Base-by-base conservation (phyloP, 2,888 invertebrate species). In the Apodemia duryi region DNA sequence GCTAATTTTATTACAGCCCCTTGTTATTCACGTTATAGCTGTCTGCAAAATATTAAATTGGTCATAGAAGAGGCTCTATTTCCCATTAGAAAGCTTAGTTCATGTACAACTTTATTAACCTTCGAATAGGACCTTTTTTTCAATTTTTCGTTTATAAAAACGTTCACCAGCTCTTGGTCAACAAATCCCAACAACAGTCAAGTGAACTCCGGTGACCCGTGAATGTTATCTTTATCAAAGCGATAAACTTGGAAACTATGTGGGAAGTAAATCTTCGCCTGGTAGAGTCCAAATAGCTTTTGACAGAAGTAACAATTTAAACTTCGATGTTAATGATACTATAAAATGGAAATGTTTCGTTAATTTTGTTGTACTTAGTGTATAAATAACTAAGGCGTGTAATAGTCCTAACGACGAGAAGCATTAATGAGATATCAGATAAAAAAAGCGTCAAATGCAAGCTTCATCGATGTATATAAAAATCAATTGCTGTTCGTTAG, bases 181-280 rank as follows among this genome's bases (percentile, higher is more conserved):
- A 57, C 38, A 61, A 35, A 49, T 35, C 64, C 60, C 46, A 64
- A 64, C 49, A 64, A 46, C 61, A 49, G 61, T 32, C 57, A 32
- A 57, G 13, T 65, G 51, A 65, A 61, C 64, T 65, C 35, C 5
- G 32, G 32, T 62, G 49, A 62, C 62, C 62, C 28, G 51, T 38
- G 57, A 57, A 57, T 57, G 64, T 65, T 65, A 70, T 70, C 67
- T 64, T 67, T 64, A 63, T 66, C 65, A 66, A 51, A 63, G 54
- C 65, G 66, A 69, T 67, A 67, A 69, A 61, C 62, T 62, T 63
- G 46, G 61, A 67, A 67, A 67, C 63, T 61, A 28, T 64, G 52
- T 46, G 51, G 60, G n/a, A 64, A 10, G 54, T 63, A 65, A 61
- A 63, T 63, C 65, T 65, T 41, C 62, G 61, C 63, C 35, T 41